Evolutionary conservation across 2,797 vertebrate genomes (phyloP).

Genomic region (Varecia variegata): DNA sequence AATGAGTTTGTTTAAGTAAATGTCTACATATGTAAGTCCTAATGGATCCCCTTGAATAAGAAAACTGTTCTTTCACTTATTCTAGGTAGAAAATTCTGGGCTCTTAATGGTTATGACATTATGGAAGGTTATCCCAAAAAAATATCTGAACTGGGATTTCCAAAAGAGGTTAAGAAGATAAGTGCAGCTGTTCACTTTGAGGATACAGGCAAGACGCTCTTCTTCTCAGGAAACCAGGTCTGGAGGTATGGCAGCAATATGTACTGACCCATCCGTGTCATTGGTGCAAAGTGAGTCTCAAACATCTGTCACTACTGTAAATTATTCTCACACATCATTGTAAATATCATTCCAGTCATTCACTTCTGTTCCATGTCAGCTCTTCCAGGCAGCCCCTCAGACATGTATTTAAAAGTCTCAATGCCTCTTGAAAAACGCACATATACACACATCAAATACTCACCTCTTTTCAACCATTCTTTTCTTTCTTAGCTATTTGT

Average conservation of each 20-base stretch:
- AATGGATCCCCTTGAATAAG: not conserved
- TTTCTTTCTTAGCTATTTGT: not conserved
- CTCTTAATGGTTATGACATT: slow-evolving; percentile 93
- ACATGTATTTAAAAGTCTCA: not conserved
- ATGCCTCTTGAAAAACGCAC: not conserved
- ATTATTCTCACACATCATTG: not conserved
- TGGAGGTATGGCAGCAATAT: slow-evolving; percentile 89
- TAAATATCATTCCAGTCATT: not conserved
- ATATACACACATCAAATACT: too few species aligned
- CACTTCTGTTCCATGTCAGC: not conserved
- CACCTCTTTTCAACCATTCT: not conserved
- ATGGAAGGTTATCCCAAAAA: slow-evolving; percentile 94
- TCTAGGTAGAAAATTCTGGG: slow-evolving; percentile 95
- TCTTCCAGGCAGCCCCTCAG: not conserved
- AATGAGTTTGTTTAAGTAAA: not conserved
- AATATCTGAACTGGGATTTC: slow-evolving; percentile 93
- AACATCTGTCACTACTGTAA: not conserved
- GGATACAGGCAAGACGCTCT: slow-evolving; percentile 91
- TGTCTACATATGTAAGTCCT: not conserved
- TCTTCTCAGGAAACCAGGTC: slow-evolving; percentile 93
- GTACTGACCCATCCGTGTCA: not conserved
- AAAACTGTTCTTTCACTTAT: slow-evolving; percentile 35
- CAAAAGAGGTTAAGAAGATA: slow-evolving; percentile 90
- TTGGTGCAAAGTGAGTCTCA: not conserved
- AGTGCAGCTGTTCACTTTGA: slow-evolving; percentile 92